Conservation (phyloP, 2,113 vertebrate species). For the Calidris pygmaea region DNA sequence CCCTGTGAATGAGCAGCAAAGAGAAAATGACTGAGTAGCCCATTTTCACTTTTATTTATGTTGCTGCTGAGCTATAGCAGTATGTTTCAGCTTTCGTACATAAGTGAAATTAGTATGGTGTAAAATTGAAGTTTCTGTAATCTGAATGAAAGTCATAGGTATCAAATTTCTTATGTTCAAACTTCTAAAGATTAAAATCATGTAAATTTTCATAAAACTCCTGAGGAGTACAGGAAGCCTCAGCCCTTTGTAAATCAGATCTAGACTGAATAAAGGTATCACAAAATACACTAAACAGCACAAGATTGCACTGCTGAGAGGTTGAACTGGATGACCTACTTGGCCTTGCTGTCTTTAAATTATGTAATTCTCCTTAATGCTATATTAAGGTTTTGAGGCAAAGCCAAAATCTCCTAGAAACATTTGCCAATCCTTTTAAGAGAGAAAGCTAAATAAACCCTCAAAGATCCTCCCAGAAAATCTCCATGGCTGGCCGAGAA, state of each 20-base stretch:
- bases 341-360: slow-evolving; percentile 23
- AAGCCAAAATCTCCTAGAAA: background rate
- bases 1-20: background rate
- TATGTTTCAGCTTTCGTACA: background rate
- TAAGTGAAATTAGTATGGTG: background rate
- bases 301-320: background rate
- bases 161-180: background rate
- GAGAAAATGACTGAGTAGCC: background rate
- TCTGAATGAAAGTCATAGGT: background rate
- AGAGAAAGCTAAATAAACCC: background rate
- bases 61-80: background rate
- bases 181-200: background rate
- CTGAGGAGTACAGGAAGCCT: background rate
- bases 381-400: slow-evolving; percentile 14
- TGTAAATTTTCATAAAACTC: background rate
- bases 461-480: background rate
- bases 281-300: background rate
- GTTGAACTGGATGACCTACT: background rate
- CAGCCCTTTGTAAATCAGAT: background rate
- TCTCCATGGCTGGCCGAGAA: background rate
- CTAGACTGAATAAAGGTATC: background rate
- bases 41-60: background rate
- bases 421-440: background rate
- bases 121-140: background rate
- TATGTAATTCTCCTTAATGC: background rate